Percentiles rank a stretch among this genome's conserved stretches.
These are phyloP conservation scores for Gastrophryne carolinensis DNA, from an alignment of 2,797 vertebrate genomes.

Conservation along the genomic window DNA sequence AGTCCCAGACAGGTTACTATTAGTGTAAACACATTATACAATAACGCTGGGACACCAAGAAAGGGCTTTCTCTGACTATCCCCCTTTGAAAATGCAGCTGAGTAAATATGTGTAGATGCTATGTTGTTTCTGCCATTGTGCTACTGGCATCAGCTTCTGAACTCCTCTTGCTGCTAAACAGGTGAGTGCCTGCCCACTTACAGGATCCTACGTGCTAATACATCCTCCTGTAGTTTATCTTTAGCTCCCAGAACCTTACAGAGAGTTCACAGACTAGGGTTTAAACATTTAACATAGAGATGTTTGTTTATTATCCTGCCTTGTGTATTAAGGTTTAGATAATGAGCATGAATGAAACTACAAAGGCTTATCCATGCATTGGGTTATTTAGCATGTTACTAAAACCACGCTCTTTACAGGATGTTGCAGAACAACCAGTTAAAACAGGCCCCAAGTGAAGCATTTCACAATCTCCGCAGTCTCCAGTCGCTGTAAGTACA, in stretches of 20 bases:
- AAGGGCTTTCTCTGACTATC: background rate
- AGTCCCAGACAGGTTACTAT: background rate
- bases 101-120: slow-evolving; percentile 33
- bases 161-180: slow-evolving; percentile 23
- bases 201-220: slow-evolving; percentile 26
- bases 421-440: slow-evolving; percentile 95
- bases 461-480: slow-evolving; percentile 80
- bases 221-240: slow-evolving; percentile 21
- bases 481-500: slow-evolving; percentile 89
- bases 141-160: slow-evolving; percentile 21
- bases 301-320: background rate
- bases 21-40: background rate
- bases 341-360: background rate
- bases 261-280: background rate
- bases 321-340: background rate
- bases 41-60: slow-evolving; percentile 11
- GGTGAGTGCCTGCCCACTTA: slow-evolving; percentile 31
- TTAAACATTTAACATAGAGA: slow-evolving; percentile 1
- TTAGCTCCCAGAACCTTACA: background rate
- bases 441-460: slow-evolving; percentile 79
- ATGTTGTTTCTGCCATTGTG: slow-evolving; percentile 30
- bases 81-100: slow-evolving; percentile 41
- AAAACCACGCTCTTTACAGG: slow-evolving; percentile 61
- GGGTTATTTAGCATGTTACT: background rate
- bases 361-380: background rate